phyloP scores from a whole-genome alignment of 1,140 invertebrate genomes.

The Chionoecetes opilio region DNA sequence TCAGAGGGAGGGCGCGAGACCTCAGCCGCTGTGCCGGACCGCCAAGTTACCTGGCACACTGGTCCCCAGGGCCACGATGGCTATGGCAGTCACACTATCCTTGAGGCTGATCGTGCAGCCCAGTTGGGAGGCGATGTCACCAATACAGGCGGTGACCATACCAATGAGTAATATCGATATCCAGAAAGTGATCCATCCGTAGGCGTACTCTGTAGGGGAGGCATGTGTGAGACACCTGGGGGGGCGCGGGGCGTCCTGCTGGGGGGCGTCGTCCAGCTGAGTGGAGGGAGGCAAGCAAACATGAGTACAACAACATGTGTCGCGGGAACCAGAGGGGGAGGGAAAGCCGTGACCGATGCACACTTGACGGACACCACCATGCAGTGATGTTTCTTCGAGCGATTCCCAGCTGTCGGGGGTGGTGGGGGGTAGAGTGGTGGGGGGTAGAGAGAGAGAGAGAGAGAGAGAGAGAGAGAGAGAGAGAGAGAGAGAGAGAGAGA shows the following conservation, averaged over 20 bases:
- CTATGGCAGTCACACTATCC: slow-evolving; percentile 98
- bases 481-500: no score
- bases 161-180: slow-evolving; percentile 97
- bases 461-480: no score
- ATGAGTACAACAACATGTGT: neutral
- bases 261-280: neutral
- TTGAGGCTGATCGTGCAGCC: slow-evolving; percentile 98
- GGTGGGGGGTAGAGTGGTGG: no score
- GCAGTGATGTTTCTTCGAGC: neutral
- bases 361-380: neutral
- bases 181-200: slow-evolving; percentile 97
- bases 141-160: slow-evolving; percentile 96
- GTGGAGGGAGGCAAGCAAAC: neutral
- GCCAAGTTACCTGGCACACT: slow-evolving; percentile 94
- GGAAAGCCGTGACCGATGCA: neutral
- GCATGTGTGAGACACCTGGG: neutral
- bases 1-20: neutral
- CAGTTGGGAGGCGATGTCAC: slow-evolving; percentile 97
- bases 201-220: slow-evolving; percentile 88
- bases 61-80: slow-evolving; percentile 97
- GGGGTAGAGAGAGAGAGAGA: no score
- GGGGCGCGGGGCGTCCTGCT: neutral
- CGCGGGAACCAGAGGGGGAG: neutral
- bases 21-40: neutral
- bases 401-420: neutral